Evolutionary conservation across 1,140 invertebrate genomes (phyloP), one percentile per base, ranked within the genome.

Genomic region (Caenorhabditis inopinata): DNA sequence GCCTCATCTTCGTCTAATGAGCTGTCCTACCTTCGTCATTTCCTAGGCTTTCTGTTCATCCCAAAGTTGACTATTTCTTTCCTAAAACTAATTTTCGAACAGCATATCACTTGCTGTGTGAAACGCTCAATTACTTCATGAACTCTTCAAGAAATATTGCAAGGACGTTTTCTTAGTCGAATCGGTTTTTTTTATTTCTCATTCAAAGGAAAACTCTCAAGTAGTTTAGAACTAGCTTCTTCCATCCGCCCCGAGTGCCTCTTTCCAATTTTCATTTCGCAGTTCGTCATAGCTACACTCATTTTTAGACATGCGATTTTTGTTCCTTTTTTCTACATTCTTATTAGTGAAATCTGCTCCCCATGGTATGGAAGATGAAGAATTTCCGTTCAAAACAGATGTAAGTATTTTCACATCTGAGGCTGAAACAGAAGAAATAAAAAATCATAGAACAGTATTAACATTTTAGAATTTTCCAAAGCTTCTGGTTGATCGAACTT

Each of bases 181-280:
- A 68, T 68, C 58, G 58, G 58, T 68, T 68, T 58, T 68, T 68
- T 38, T n/a, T n/a, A 68, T 68, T 21, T 68, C 32, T 21, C 58
- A 68, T 68, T 68, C 58, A 68, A 68, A 68, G 27, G 27, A 68
- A 68, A 68, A 68, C 58, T 68, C 58, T 68, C 58, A 38, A 68
- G 58, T 68, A 68, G 58, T 68, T 68, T 32, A 38, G 58, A 68
- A 68, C 58, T 68, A 68, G 58, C 58, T 68, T 68, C 58, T 68
- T 68, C 58, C n/a, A 42, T 38, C 58, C 32, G 32, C 58, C 58
- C 58, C 51, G 27, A 58, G 23, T 68, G 58, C 38, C 58, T 68
- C 58, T 68, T 68, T 68, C 38, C 58, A 68, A 42, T 68, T 68
- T 68, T 68, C 58, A 68, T 68, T 68, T 68, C 58, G 58, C 58